phyloP scores from a whole-genome alignment of 2,797 vertebrate genomes.

The Cephalopachus bancanus region DNA sequence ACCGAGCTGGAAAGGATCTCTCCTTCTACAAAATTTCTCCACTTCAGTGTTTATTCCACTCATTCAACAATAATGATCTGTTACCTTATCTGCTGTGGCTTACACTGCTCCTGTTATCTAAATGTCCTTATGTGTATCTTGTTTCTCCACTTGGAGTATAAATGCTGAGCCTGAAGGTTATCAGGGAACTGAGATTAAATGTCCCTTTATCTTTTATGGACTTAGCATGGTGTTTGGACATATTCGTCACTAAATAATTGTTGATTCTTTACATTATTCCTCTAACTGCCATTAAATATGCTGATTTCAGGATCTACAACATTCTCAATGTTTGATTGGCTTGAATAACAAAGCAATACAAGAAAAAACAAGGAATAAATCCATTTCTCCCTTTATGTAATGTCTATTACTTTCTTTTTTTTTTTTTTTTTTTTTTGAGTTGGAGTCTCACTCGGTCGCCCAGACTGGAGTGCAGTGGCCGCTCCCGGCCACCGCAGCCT shows the following conservation, averaged over 20 bases:
- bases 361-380: not conserved
- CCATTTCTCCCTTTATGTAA: not conserved
- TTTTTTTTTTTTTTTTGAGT: too few relatives aligned
- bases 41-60: too few relatives aligned
- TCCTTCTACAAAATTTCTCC: too few relatives aligned
- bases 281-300: constrained; percentile 44
- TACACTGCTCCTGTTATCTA: too few relatives aligned
- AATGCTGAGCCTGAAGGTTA: not conserved
- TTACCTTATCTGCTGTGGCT: too few relatives aligned
- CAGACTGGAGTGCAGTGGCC: too few relatives aligned
- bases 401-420: constrained; percentile 34
- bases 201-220: not conserved
- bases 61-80: too few relatives aligned
- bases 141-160: not conserved
- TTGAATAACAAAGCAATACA: constrained; percentile 30
- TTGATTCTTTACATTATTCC: not conserved
- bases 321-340: not conserved
- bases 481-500: too few relatives aligned
- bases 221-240: not conserved
- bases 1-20: too few relatives aligned
- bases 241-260: not conserved
- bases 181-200: not conserved
- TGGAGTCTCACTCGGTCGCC: too few relatives aligned
- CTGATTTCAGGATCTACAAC: not conserved
- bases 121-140: not conserved